Evolutionary conservation across 2,113 vertebrate genomes (phyloP), one percentile per base, ranked within the genome.

Genomic region (Chauna torquata): DNA sequence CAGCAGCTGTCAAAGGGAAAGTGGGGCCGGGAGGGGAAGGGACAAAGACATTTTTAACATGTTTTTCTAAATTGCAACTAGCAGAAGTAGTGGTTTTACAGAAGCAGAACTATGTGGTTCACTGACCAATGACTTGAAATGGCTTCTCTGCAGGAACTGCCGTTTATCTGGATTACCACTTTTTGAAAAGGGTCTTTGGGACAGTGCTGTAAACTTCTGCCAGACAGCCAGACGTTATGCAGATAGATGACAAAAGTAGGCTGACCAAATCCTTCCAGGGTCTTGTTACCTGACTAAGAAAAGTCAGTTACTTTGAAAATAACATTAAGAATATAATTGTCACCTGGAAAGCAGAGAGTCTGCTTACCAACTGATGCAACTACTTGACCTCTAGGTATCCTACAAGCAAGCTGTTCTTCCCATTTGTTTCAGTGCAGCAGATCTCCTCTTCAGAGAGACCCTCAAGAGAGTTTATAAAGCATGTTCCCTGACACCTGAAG

Each of bases 81-180:
- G 66, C 58, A 94, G 70, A 96, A 94, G 66, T 42, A 74, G 88
- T 64, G 75, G 88, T 94, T 97, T 92, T 70, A 85, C 59, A 91
- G 82, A 88, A 95, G 94, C 78, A 92, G 71, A 92, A 91, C 52
- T 90, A 72, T 11, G 84, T 57, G 86, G 94, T 91, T 92, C 89
- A 88, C 68, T 82, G 82, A 91, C 86, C 91, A 90, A 32, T 74
- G 75, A 86, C 77, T 68, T 94, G 81, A 92, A 92, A 84, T 61
- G 75, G 49, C 58, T 91, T 82, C 76, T 74, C 71, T 2, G 3
- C 78, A 89, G 78, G 71, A 95, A 82, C 50, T 94, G 71, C 59
- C 71, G 62, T 72, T 95, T 77, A 88, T 89, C 68, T 77, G 70
- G 23, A 81, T 83, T 80, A 59, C 28, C 36, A n/a, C 62, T 86